Conservation (phyloP, 2,113 vertebrate genomes). For the Onychorhynchus coronatus region DNA sequence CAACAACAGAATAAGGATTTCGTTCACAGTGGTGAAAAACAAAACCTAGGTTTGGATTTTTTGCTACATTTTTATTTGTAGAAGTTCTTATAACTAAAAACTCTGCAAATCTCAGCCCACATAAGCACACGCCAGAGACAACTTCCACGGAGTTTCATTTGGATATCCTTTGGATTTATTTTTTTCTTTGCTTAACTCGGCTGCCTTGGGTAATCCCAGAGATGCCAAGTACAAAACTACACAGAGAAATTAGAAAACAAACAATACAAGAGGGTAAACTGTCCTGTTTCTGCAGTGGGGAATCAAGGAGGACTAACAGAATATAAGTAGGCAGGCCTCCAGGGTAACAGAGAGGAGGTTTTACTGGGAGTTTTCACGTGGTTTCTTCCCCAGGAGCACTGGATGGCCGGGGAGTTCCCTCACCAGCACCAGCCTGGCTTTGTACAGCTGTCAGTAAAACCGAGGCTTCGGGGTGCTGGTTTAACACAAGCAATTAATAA, state of each 20-base stretch:
- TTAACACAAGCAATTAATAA: background rate
- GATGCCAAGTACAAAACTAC: background rate
- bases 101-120: background rate
- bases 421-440: background rate
- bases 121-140: background rate
- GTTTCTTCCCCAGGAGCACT: background rate
- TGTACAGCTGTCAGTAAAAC: background rate
- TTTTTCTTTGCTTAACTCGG: background rate
- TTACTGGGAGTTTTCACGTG: background rate
- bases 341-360: background rate
- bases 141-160: background rate
- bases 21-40: background rate
- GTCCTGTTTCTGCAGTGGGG: background rate
- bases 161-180: background rate
- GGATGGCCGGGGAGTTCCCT: background rate
- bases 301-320: background rate
- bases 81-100: background rate
- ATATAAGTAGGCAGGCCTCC: background rate
- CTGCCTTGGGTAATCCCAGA: background rate
- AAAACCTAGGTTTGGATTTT: background rate
- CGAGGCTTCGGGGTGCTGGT: background rate
- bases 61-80: background rate
- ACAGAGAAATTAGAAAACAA: background rate
- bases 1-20: background rate
- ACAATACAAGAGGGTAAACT: background rate